Evolutionary conservation across 2,113 vertebrate genomes (phyloP), one percentile per base, ranked within the genome.

Genomic region (Silurus glanis): DNA sequence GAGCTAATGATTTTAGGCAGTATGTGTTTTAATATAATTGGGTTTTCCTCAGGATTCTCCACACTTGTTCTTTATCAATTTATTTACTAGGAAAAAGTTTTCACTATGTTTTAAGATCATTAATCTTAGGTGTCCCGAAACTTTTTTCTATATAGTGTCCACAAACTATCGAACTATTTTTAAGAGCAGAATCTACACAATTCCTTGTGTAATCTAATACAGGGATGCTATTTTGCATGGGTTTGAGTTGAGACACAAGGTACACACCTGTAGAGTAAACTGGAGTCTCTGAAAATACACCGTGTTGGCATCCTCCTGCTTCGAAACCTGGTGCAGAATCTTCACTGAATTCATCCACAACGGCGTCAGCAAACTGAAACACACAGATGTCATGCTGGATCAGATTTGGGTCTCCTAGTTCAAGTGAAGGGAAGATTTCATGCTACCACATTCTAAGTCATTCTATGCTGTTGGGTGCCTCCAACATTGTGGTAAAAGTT

Each of bases 281-380:
- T 93, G 90, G 59, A 97, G 92, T 75, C 94, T 94, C 89, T 93
- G 93, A 88, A 93, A 95, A 91, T 94, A 94, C 79, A 93, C 93
- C 90, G 94, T 91, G 59, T 93, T 88, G 67, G 93, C 91, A 5
- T 91, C 90, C 61, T 92, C 92, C 2, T 94, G 94, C 14, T 62
- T 90, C 0, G 89, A 88, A 0, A 96, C 92, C 64, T 94, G 94
- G 0, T 94, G 88, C 82, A 98, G 92, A 89, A 95, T 94, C 0
- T 92, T 93, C 88, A 98, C 86, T 0, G 95, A 97, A 93, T 96
- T 96, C 6, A 92, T 94, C 97, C 97, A 98, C 86, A 98, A 90
- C 14, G 96, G 94, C 47, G 89, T 81, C 76, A 98, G 93, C 82
- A 98, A 95, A 90, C 97, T 98, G 92, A 47, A 14, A 83, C 14